Evolutionary conservation across 2,113 vertebrate genomes (phyloP), one percentile per base, ranked within the genome.

Genomic region (Coptodon bakossiorum): DNA sequence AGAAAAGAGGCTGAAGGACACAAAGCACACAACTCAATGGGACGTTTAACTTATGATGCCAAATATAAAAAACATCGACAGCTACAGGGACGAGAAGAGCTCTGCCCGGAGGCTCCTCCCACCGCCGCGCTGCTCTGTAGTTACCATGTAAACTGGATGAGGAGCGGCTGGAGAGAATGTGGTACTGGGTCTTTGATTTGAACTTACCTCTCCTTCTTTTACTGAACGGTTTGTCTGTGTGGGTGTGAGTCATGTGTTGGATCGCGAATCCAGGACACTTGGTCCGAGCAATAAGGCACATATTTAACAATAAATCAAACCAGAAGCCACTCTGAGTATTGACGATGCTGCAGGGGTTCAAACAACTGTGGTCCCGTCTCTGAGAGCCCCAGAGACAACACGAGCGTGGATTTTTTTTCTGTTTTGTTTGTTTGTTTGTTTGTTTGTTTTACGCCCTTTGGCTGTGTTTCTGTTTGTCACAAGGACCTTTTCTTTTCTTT

Each of bases 41-140:
- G 79, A 90, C 86, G 79, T 88, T 91, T 31, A 71, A 95, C 95
- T 83, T 94, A 94, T 94, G 94, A 97, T 96, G 97, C 98, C 97
- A 98, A 98, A 96, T 95, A 96, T 92, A 85, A 91, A 40, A 73
- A 83, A 86, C 83, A 86, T 12, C 61, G 4, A 24, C 81, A 61
- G 82, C 81, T 40, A 54, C 52, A 73, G 13, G 17, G 17, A 40
- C 1, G 6, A 63, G 76, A 52, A 31, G 59, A 31, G 73, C 45
- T 34, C 17, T 48, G 14, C 73, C 73, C 24, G 31, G 38, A 59
- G 61, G 84, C 90, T 34, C 91, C 91, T 53, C 87, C 91, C 81
- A 59, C 80, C 11, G 81, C 82, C 54, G 61, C 9, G 40, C 17
- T 50, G 27, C 57, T 88, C 73, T 66, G 76, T 52, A n/a, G 89